A percentile compares a stretch with the other conserved stretches of the same genome.
phyloP scores from a whole-genome alignment of 1,140 invertebrate species.

The Trichoplusia ni region DNA sequence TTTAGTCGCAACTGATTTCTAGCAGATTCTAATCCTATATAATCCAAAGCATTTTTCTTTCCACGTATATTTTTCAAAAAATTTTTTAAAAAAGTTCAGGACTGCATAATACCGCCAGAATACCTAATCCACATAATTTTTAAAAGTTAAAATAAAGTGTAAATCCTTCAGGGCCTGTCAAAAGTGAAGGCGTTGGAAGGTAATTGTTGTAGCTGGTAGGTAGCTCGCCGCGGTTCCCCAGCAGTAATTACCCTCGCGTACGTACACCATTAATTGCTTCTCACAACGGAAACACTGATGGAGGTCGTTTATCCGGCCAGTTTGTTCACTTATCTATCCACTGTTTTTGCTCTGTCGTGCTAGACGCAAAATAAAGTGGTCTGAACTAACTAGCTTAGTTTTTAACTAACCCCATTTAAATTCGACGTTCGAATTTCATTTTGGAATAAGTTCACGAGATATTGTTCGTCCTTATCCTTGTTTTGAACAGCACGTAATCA shows the following conservation, averaged over 20 bases:
- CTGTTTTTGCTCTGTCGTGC: constrained; percentile 30
- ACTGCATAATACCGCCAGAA: too few species aligned
- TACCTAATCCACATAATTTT: too few species aligned
- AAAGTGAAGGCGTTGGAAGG: constrained; percentile 15
- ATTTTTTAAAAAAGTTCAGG: too few species aligned
- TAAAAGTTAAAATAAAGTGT: background rate
- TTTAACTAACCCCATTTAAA: constrained; percentile 15
- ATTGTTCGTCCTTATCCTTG: background rate
- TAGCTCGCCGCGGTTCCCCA: constrained; percentile 5
- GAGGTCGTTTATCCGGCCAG: constrained; percentile 33
- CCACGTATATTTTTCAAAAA: too few species aligned
- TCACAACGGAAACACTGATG: constrained; percentile 38
- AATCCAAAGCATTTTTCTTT: too few species aligned
- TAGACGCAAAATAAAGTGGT: constrained; percentile 29
- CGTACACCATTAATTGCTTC: constrained; percentile 41
- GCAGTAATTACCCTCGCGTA: constrained; percentile 35
- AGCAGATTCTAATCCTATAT: too few species aligned
- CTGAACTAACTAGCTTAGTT: constrained; percentile 28
- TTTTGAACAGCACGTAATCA: too few species aligned
- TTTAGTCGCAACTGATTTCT: too few species aligned
- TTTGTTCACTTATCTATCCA: constrained; percentile 34
- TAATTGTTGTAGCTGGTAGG: constrained; percentile 3
- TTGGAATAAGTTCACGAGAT: background rate
- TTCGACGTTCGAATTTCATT: constrained; percentile 12
- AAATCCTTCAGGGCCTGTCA: constrained; percentile 9